phyloP scores from a whole-genome alignment of 1,140 invertebrate species.

The Nephotettix cincticeps region DNA sequence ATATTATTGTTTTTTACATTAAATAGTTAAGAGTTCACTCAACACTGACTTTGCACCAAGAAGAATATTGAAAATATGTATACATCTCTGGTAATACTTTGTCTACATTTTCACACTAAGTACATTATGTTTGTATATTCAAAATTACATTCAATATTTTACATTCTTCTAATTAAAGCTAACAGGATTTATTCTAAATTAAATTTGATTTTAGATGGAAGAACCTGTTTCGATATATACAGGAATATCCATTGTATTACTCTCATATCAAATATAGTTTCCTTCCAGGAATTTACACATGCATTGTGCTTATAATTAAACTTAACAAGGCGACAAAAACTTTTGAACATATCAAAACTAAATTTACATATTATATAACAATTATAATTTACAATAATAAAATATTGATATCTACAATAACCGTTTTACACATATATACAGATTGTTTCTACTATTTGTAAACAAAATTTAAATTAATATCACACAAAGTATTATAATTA shows the following conservation, averaged over 20 bases:
- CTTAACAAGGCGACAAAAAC: background rate
- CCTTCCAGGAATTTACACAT: background rate
- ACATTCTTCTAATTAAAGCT: conserved; percentile 17
- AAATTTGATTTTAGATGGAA: conserved; percentile 1
- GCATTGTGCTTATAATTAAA: background rate
- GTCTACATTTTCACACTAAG: no score
- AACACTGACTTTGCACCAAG: no score
- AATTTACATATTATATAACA: conserved; percentile 18
- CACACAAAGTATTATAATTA: conserved; percentile 11
- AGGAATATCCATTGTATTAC: background rate
- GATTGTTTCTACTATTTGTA: background rate
- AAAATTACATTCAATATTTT: background rate
- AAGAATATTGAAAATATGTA: no score
- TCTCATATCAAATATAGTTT: background rate
- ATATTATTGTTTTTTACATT: no score
- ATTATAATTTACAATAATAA: conserved; percentile 12
- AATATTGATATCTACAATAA: conserved; percentile 11
- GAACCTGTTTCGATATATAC: conserved; percentile 8
- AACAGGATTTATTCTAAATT: background rate
- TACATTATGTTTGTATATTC: background rate
- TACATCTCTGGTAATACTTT: no score
- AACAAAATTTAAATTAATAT: conserved; percentile 22
- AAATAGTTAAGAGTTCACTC: no score
- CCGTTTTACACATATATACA: conserved; percentile 11
- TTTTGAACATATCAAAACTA: conserved; percentile 1